These are phyloP conservation scores for Ostrea edulis DNA, from an alignment of 1,140 invertebrate genomes.

Conservation along the genomic window DNA sequence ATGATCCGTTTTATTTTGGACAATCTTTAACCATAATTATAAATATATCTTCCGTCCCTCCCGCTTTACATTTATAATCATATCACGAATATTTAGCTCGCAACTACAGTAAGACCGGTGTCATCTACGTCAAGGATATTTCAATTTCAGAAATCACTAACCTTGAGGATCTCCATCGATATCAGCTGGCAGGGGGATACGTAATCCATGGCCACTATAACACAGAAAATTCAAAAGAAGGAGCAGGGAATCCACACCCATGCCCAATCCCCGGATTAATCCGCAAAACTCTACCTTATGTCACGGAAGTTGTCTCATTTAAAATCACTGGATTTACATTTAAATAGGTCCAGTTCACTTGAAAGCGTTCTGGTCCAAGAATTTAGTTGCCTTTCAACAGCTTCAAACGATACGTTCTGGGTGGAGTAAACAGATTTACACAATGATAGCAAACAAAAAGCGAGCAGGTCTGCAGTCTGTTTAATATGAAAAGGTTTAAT, in stretches of 20 bases:
- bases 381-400: background rate
- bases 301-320: background rate
- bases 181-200: background rate
- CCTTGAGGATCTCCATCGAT: background rate
- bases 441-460: background rate
- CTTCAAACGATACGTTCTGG: background rate
- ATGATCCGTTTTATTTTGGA: no score
- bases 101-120: no score
- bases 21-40: no score
- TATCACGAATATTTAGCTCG: no score
- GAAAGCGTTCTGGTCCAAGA: slow-evolving; percentile 5
- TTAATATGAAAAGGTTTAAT: background rate
- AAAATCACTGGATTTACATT: background rate
- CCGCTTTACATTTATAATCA: no score
- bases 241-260: background rate
- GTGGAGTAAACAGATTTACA: background rate
- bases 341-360: background rate
- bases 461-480: background rate
- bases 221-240: background rate
- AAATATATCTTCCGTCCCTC: no score
- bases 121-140: no score
- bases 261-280: background rate
- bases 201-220: background rate
- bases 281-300: background rate
- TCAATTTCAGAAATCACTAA: background rate